Evolutionary conservation across 1,140 invertebrate genomes (phyloP).

Genomic region (Hyles euphorbiae): DNA sequence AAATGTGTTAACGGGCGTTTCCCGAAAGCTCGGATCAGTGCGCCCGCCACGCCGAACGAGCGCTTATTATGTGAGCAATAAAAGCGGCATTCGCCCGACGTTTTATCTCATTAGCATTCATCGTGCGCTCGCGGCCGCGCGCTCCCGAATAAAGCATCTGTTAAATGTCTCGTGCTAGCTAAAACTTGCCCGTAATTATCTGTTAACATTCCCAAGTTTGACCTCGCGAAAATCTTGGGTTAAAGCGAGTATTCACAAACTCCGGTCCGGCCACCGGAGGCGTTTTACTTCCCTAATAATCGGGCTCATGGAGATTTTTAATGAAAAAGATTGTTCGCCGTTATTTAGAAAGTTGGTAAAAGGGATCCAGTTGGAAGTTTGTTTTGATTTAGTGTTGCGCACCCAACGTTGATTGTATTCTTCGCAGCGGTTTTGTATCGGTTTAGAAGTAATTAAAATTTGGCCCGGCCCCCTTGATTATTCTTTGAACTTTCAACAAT

Average conservation of each 20-base stretch:
- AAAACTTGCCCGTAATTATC: slow-evolving; percentile 73
- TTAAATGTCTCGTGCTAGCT: slow-evolving; percentile 73
- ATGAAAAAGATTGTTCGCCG: slow-evolving; percentile 71
- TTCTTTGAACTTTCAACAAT: background rate
- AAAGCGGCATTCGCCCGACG: slow-evolving; percentile 34
- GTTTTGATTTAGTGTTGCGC: slow-evolving; percentile 68
- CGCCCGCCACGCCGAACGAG: slow-evolving; percentile 29
- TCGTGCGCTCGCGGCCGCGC: slow-evolving; percentile 60
- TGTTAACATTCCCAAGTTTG: slow-evolving; percentile 74
- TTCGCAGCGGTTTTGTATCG: slow-evolving; percentile 60
- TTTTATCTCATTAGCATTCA: slow-evolving; percentile 66
- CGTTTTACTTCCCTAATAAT: slow-evolving; percentile 70
- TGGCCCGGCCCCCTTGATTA: slow-evolving; percentile 25
- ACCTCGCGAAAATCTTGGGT: slow-evolving; percentile 63
- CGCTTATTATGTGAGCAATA: slow-evolving; percentile 32
- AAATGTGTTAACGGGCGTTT: slow-evolving; percentile 67
- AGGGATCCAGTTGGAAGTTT: slow-evolving; percentile 65
- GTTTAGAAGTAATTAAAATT: slow-evolving; percentile 64
- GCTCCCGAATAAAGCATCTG: slow-evolving; percentile 71
- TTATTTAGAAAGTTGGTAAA: slow-evolving; percentile 70
- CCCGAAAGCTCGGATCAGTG: slow-evolving; percentile 37
- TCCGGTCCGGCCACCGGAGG: slow-evolving; percentile 50
- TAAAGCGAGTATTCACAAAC: slow-evolving; percentile 50
- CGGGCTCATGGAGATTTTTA: slow-evolving; percentile 70
- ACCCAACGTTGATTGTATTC: slow-evolving; percentile 56